Evolutionary conservation across 2,888 invertebrate species (phyloP).

Genomic region (Drosophila seclusa): DNA sequence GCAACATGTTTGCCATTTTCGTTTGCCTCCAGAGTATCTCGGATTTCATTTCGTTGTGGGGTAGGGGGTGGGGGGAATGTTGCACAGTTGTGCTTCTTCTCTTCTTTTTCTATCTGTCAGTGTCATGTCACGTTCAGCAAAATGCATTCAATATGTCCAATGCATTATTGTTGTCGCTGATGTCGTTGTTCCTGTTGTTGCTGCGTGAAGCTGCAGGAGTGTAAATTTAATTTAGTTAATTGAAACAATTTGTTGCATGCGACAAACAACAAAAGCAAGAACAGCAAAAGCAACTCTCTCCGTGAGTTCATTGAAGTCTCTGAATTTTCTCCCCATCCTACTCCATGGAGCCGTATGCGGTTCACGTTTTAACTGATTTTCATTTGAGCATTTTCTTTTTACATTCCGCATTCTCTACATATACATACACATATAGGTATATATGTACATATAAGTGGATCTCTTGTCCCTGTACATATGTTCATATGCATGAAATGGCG

Average conservation of each 20-base stretch:
- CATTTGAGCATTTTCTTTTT: constrained; percentile 76
- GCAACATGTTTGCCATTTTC: constrained; percentile 74
- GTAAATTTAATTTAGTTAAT: constrained; percentile 85
- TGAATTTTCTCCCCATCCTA: not conserved
- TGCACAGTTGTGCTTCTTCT: constrained; percentile 33
- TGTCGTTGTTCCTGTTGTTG: constrained; percentile 45
- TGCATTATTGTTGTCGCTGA: constrained; percentile 38
- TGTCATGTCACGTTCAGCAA: constrained; percentile 79
- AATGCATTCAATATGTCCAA: constrained; percentile 74
- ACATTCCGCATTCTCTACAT: constrained; percentile 38
- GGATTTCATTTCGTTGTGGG: constrained; percentile 29
- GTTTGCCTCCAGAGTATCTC: constrained; percentile 55
- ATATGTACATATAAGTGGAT: constrained; percentile 9
- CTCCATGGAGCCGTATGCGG: constrained; percentile 20
- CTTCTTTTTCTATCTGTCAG: constrained; percentile 74
- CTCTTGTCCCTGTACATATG: constrained; percentile 25
- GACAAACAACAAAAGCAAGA: constrained; percentile 55
- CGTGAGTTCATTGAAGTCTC: constrained; percentile 58
- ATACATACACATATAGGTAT: constrained; percentile 9
- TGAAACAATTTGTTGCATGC: constrained; percentile 84
- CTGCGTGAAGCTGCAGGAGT: constrained; percentile 74
- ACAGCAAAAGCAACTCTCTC: constrained; percentile 18
- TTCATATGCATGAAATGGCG: constrained; percentile 36
- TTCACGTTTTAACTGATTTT: constrained; percentile 72
- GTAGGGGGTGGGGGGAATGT: not conserved